Evolutionary conservation across 2,113 vertebrate genomes (phyloP).

Genomic region (Limnothrissa miodon): DNA sequence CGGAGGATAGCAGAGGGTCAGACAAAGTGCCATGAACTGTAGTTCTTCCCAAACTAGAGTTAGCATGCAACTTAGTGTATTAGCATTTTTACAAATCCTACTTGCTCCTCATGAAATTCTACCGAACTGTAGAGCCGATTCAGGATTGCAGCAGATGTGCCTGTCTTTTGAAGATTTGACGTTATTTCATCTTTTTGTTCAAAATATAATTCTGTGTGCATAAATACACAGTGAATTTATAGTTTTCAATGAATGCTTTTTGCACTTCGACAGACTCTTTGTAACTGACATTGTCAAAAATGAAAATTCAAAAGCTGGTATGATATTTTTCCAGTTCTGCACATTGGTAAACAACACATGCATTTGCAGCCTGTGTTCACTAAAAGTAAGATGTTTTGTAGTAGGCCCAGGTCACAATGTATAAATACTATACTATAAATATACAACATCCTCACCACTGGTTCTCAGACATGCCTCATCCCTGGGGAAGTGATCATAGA

Average conservation of each 20-base stretch:
- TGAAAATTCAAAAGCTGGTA: too few species aligned
- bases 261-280: too few species aligned
- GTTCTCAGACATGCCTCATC: constrained; percentile 25
- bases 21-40: constrained; percentile 69
- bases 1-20: constrained; percentile 71
- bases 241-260: too few species aligned
- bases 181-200: constrained; percentile 5
- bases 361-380: too few species aligned
- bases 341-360: too few species aligned
- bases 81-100: not conserved
- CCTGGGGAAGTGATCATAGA: constrained; percentile 35
- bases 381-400: not conserved
- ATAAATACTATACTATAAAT: constrained; percentile 40
- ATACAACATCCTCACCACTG: not conserved
- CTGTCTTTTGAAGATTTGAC: constrained; percentile 13
- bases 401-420: constrained; percentile 29
- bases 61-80: not conserved
- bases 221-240: too few species aligned
- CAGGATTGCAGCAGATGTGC: not conserved
- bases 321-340: too few species aligned
- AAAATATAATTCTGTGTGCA: too few species aligned
- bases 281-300: too few species aligned
- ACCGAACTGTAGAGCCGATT: not conserved
- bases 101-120: not conserved
- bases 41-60: constrained; percentile 33